phyloP scores from a whole-genome alignment of 1,140 invertebrate species.

The Kradibia gibbosae region DNA sequence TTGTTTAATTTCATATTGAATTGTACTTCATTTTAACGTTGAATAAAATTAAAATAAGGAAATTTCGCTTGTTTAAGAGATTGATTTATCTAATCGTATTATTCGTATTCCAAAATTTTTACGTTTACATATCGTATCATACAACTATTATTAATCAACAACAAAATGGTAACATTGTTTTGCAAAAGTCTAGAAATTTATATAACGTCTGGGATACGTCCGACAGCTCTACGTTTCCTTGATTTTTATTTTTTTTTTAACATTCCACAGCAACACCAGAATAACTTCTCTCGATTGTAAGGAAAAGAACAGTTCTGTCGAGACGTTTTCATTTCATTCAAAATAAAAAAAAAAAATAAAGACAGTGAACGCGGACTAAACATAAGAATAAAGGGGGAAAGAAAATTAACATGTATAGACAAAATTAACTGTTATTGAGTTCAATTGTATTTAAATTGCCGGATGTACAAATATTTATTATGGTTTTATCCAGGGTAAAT shows the following conservation, averaged over 20 bases:
- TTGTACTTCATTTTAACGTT: too few species aligned
- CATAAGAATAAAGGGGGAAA: background rate
- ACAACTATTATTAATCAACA: conserved; percentile 14
- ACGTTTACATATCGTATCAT: too few species aligned
- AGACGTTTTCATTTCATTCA: conserved; percentile 2
- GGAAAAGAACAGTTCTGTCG: background rate
- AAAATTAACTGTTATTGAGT: background rate
- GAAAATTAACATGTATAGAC: background rate
- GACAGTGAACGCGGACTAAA: background rate
- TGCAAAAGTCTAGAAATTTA: conserved; percentile 41
- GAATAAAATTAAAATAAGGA: too few species aligned
- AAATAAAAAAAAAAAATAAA: background rate
- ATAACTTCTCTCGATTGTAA: conserved; percentile 21
- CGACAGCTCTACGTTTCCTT: background rate
- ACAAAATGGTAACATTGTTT: background rate
- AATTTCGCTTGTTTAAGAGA: too few species aligned
- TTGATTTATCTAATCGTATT: background rate
- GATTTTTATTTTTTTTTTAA: conserved; percentile 28
- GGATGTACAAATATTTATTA: background rate
- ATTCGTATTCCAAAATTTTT: background rate
- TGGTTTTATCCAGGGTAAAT: background rate
- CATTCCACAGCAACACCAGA: conserved; percentile 34
- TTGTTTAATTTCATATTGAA: too few species aligned
- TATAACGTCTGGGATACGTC: conserved; percentile 7
- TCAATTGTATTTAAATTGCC: background rate